Base-by-base conservation (phyloP, 2,888 invertebrate genomes). In the Dinocampus coccinellae region DNA sequence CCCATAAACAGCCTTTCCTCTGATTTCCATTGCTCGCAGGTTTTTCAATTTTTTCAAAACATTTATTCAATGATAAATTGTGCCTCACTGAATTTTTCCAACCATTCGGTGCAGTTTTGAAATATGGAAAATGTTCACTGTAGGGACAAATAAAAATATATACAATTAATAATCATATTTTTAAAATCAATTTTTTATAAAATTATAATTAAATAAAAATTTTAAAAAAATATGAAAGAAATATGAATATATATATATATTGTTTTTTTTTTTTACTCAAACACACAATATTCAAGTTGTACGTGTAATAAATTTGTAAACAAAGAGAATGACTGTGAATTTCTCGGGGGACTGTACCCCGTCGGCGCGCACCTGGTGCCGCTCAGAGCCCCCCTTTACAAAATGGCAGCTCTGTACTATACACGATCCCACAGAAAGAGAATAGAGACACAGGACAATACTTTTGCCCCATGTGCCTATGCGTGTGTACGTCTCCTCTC, bases 41-140 rank as follows among this genome's bases (percentile, higher is more conserved):
- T 81, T 97, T 96, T 84, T 98, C 98, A 75, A 98, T 97, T 88
- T 99, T 99, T 84, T 97, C 97, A 88, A 99, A 99, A 89, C 98
- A 98, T 89, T 99, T 98, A 89, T 99, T 99, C 80, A 99, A 88
- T 78, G 97, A 98, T 79, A 99, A 90, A 89, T 99, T 99, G 87
- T 99, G 99, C 78, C 99, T 91, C 0, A 99, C 98, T 3, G 98
- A 98, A 87, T 99, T 99, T 89, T 99, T 99, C 99, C 99, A 99
- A 16, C 98, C 98, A 85, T 95, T 96, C 24, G 98, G 98, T 10
- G 99, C 99, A 0, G 97, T 98, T 89, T 97, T 97, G 88, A 99
- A 99, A 88, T 98, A 99, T 0, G 99, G 99, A 86, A 99, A 99
- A 88, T 99, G 97, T 88, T 97, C 96, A 87, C 96, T 96, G 90